Conservation (phyloP, 2,888 invertebrate species). For the Lepidonotus clava region DNA sequence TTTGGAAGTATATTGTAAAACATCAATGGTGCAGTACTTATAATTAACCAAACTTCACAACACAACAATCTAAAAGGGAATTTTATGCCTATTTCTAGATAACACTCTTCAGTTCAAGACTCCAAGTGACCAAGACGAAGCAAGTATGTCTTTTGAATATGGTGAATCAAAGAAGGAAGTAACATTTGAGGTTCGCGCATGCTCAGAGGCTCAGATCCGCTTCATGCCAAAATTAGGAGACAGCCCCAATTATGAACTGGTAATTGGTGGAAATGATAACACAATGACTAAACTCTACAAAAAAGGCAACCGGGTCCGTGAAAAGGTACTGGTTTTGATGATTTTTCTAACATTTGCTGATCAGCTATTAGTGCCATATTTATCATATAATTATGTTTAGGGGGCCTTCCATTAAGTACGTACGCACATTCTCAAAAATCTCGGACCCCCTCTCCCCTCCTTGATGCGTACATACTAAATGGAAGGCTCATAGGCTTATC, state of each 20-base stretch:
- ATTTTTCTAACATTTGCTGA: neutral
- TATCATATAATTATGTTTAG: neutral
- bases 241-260: neutral
- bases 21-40: no score
- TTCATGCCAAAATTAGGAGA: neutral
- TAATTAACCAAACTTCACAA: no score
- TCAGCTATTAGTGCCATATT: neutral
- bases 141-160: neutral
- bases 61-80: no score
- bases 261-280: constrained; percentile 3
- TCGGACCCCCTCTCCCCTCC: no score
- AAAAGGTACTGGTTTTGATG: neutral
- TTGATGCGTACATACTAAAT: no score
- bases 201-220: neutral
- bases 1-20: no score
- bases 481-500: no score
- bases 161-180: neutral
- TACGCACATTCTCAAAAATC: no score
- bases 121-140: neutral
- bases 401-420: no score
- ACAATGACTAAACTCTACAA: constrained; percentile 4
- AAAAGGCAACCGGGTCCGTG: neutral
- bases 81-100: neutral
- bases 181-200: constrained; percentile 14
- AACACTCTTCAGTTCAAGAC: constrained; percentile 16